Base-by-base conservation (phyloP, 2,888 invertebrate genomes). In the Laothoe populi region DNA sequence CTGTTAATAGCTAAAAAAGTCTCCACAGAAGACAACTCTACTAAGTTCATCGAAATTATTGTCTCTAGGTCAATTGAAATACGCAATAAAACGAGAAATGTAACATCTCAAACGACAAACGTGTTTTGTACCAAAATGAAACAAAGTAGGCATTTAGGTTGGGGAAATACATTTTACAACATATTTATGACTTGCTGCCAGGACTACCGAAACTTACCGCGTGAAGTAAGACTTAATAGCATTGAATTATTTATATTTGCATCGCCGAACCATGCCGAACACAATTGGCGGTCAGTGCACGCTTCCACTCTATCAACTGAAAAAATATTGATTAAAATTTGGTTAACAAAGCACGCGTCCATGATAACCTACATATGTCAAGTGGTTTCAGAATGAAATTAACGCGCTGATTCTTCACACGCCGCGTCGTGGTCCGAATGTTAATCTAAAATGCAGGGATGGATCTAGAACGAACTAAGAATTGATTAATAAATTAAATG, bases 321-420 rank as follows among this genome's bases (percentile, higher is more conserved):
- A 58, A n/a, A 38, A 46, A 35, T 62, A 57, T 57, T 58, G 24
- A 19, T 49, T 42, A 53, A 38, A 61, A 64, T 57, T 63, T 23
- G 38, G 31, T 31, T 63, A 64, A 65, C 64, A 49, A 13, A 60
- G 60, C 61, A 58, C 62, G 61, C 44, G 1, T 53, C 60, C 67
- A 67, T 67, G 63, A 61, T 71, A 78, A 80, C 85, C 83, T 70
- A 76, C 66, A 76, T 77, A 74, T 80, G 81, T 83, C 82, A 77
- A 71, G 72, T 67, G 66, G 73, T 77, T 78, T 77, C 66, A 70
- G 70, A 78, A 77, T 72, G 72, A 79, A 85, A 87, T 84, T 73
- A 79, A 87, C 81, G 78, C 66, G 73, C 66, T 72, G 74, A 88
- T 86, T 88, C 86, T 70, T 81, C 71, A 81, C 87, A 87, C 83